Evolutionary conservation across 35 echinoderm and acorn worm species (phyloP).

Genomic region (Holothuria glaberrima): DNA sequence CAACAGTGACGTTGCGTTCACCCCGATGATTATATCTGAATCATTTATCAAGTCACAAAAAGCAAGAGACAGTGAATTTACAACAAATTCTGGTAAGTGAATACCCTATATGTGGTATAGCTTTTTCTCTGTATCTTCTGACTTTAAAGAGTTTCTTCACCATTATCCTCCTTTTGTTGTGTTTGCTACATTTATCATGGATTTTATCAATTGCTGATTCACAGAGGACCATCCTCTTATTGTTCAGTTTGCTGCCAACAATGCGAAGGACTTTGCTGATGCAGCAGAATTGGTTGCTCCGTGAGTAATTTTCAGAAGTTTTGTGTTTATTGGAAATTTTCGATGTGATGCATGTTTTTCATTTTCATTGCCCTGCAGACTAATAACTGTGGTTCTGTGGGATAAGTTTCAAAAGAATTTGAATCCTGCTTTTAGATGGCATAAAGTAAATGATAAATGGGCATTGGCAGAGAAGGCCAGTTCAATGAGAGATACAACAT

Average conservation of each 20-base stretch:
- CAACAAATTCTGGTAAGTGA: constrained; percentile 79
- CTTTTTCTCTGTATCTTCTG: not conserved
- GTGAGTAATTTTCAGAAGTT: constrained; percentile 58
- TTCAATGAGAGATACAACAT: too few relatives aligned
- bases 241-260: constrained; percentile 98
- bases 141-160: too few relatives aligned
- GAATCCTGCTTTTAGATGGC: too few relatives aligned
- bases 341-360: not conserved
- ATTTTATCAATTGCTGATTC: constrained; percentile 4
- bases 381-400: too few relatives aligned
- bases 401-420: too few relatives aligned
- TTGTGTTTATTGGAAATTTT: not conserved
- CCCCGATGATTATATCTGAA: constrained; percentile 96
- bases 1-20: constrained; percentile 84
- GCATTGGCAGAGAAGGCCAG: too few relatives aligned
- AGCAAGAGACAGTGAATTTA: constrained; percentile 94
- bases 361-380: not conserved
- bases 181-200: too few relatives aligned
- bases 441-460: too few relatives aligned
- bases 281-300: constrained; percentile 88
- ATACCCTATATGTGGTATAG: not conserved
- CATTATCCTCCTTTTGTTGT: too few relatives aligned
- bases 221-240: constrained; percentile 88
- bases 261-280: constrained; percentile 93
- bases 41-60: constrained; percentile 93